Percentiles rank a stretch among this genome's conserved stretches.
These are phyloP conservation scores for Cercopithecus mona DNA, from an alignment of 2,113 vertebrate species.

Conservation along the genomic window DNA sequence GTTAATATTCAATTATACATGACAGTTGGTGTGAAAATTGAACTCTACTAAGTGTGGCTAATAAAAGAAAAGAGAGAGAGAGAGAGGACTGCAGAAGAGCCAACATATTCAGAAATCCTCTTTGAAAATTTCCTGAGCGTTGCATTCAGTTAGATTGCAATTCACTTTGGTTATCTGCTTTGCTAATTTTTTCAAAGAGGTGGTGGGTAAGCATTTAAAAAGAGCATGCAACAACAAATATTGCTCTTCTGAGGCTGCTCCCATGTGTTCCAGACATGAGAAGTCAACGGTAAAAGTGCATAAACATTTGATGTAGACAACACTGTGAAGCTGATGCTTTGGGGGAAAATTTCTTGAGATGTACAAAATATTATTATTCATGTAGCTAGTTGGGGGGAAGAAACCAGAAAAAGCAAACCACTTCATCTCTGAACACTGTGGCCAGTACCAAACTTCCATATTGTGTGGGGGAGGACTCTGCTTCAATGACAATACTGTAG, in stretches of 20 bases:
- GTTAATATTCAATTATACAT: not conserved
- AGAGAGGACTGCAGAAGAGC: not conserved
- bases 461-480: not conserved
- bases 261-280: not conserved
- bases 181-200: constrained; percentile 1
- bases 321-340: not conserved
- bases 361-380: constrained; percentile 18
- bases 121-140: constrained; percentile 34
- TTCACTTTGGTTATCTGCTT: constrained; percentile 49
- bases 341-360: constrained; percentile 4
- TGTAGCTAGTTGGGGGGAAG: not conserved
- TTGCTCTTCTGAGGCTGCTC: not conserved
- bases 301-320: not conserved
- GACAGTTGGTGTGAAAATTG: not conserved
- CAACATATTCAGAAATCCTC: constrained; percentile 10
- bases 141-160: not conserved
- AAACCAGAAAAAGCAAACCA: not conserved
- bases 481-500: not conserved
- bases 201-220: constrained; percentile 6
- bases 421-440: not conserved
- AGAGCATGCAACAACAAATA: not conserved
- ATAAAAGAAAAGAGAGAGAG: not conserved
- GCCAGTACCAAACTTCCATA: not conserved
- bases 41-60: not conserved
- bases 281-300: constrained; percentile 13